These are phyloP conservation scores for Oryzias woworae DNA, from an alignment of 2,113 vertebrate genomes.

Conservation along the genomic window DNA sequence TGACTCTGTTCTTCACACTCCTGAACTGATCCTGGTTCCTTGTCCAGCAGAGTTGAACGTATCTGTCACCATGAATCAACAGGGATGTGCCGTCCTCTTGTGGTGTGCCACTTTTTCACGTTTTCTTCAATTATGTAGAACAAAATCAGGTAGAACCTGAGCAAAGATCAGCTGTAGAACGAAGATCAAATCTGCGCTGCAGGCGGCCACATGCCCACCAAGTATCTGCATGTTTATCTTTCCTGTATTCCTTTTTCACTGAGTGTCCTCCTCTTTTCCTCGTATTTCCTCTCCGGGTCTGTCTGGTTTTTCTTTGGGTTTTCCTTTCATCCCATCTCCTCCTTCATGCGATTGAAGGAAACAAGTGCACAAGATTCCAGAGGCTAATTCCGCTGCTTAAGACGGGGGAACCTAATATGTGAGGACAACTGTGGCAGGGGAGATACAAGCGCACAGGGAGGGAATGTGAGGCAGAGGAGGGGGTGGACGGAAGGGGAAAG, in stretches of 20 bases:
- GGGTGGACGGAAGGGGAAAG: slow-evolving; percentile 30
- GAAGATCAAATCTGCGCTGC: slow-evolving; percentile 26
- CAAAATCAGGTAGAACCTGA: slow-evolving; percentile 31
- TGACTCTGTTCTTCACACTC: slow-evolving; percentile 21
- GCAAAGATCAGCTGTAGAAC: slow-evolving; percentile 29
- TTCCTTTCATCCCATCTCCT: slow-evolving; percentile 24
- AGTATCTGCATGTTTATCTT: slow-evolving; percentile 29
- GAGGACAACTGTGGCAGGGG: slow-evolving; percentile 72
- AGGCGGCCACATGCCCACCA: slow-evolving; percentile 53
- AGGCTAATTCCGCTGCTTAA: slow-evolving; percentile 71
- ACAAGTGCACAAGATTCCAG: slow-evolving; percentile 69
- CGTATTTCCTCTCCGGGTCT: slow-evolving; percentile 16
- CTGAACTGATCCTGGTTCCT: slow-evolving; percentile 27
- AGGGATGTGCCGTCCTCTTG: slow-evolving; percentile 3
- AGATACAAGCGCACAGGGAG: slow-evolving; percentile 30
- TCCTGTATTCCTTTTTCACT: slow-evolving; percentile 30
- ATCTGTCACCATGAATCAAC: slow-evolving; percentile 33
- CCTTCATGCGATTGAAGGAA: slow-evolving; percentile 45
- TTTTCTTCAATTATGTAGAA: slow-evolving; percentile 18
- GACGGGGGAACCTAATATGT: slow-evolving; percentile 72
- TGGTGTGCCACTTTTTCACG: slow-evolving; percentile 8
- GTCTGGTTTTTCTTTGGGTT: slow-evolving; percentile 10
- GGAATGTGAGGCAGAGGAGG: slow-evolving; percentile 37
- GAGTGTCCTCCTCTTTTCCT: slow-evolving; percentile 7
- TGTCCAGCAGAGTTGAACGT: slow-evolving; percentile 28